Evolutionary conservation across 2,113 vertebrate species (phyloP).

Genomic region (Melanerpes formicivorus): DNA sequence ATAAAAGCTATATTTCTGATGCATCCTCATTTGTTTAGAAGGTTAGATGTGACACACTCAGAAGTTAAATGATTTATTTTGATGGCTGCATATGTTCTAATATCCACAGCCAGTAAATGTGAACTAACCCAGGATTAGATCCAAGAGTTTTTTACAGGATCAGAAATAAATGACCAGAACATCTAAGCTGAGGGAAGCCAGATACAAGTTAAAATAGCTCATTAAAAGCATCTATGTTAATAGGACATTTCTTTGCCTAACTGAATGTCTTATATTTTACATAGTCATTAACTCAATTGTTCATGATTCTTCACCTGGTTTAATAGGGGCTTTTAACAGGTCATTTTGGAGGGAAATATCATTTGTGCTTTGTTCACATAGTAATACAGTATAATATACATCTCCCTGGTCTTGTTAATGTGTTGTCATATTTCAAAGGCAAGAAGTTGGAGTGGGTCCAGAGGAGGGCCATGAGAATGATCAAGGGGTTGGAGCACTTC

Average conservation of each 20-base stretch:
- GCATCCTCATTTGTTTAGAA: not conserved
- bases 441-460: not conserved
- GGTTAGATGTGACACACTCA: not conserved
- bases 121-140: constrained; percentile 20
- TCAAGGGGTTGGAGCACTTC: no score
- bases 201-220: constrained; percentile 54
- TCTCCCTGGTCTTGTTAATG: constrained; percentile 1
- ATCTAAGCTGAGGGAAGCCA: constrained; percentile 23
- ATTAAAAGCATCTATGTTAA: constrained; percentile 42
- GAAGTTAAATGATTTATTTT: constrained; percentile 14
- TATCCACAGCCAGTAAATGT: not conserved
- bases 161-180: constrained; percentile 19
- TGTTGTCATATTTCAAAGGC: constrained; percentile 17
- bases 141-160: not conserved
- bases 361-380: not conserved
- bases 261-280: constrained; percentile 12
- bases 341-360: not conserved
- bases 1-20: not conserved
- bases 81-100: not conserved
- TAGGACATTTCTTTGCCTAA: constrained; percentile 25
- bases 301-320: not conserved
- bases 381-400: constrained; percentile 5
- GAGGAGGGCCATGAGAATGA: no score
- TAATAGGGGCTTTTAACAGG: constrained; percentile 1
- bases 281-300: constrained; percentile 40